phyloP scores from a whole-genome alignment of 2,113 vertebrate species.

The Pogonocichla stellata region DNA sequence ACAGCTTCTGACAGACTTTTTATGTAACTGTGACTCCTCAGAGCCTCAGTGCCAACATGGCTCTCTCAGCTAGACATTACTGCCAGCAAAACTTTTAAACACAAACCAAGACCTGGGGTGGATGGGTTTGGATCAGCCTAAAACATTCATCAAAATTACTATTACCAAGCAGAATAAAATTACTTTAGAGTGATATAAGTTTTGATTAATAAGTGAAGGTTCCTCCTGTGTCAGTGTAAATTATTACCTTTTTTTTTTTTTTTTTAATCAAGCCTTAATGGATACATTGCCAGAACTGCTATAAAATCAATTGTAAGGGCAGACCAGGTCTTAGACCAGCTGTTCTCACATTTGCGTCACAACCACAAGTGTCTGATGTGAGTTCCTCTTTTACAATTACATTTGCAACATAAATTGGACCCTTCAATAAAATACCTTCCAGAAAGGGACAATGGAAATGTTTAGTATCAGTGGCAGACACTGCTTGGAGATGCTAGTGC shows the following conservation, averaged over 20 bases:
- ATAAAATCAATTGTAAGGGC: not conserved
- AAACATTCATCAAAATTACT: not conserved
- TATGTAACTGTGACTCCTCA: not conserved
- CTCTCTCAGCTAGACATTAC: not conserved
- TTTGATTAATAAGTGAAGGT: not conserved
- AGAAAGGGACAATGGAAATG: not conserved
- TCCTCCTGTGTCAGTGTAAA: not conserved
- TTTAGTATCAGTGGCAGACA: not conserved
- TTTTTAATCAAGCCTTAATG: not conserved
- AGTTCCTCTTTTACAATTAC: not conserved
- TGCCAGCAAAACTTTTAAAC: not conserved
- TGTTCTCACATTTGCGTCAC: not conserved
- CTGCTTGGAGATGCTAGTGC: not conserved
- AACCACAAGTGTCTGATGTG: fast-evolving
- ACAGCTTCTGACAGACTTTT: not conserved
- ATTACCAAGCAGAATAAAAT: not conserved
- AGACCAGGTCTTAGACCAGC: not conserved
- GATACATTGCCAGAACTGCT: not conserved
- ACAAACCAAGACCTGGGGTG: not conserved
- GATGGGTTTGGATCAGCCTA: not conserved
- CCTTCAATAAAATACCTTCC: not conserved
- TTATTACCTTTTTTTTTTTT: not conserved
- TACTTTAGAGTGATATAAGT: not conserved
- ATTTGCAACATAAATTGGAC: conserved; percentile 8
- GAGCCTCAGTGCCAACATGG: not conserved